Base-by-base conservation (phyloP, 2,888 invertebrate genomes). In the Eudemis profundana region DNA sequence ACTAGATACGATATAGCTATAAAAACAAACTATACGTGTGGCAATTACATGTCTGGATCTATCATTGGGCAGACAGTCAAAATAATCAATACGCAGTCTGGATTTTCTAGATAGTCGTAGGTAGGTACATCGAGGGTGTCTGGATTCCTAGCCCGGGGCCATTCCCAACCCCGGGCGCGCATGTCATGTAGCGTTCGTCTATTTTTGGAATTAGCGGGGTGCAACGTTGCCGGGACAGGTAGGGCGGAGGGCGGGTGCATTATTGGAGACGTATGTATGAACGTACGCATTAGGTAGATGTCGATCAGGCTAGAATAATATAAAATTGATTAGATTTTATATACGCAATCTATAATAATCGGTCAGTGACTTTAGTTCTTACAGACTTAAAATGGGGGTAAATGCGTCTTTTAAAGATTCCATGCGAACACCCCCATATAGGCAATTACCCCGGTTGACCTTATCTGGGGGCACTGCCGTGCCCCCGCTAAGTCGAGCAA, bases 11-110 rank as follows among this genome's bases (percentile, higher is more conserved):
- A n/a, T 27, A 27, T 27, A 27, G 27, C 27, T 27, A 27, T 7
- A 4, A 5, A 27, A 7, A 33, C 10, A 33, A 33, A 33, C 33
- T 33, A 8, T 33, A 33, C 33, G 5, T 23, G 23, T 23, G 5
- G 10, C 33, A 8, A 10, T 10, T 33, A 1, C 33, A 27, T 27
- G 33, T 33, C 33, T 33, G 33, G 8, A 33, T 8, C 33, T 4
- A 15, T 33, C 10, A 33, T 51, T 19, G 19, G 44, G 10, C 21
- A 10, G 50, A 29, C 56, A 21, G 40, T 40, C 40, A 23, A 29
- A 63, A 29, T 29, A 61, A 63, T 63, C 63, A 44, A 63, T 63
- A 61, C 12, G 17, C 51, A 17, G 56, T 57, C 50, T 63, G 50
- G 63, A 44, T 50, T 49, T 21, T 29, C 44, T 42, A 56, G 40